Base-by-base conservation (phyloP, 1,140 invertebrate species). In the Hypsibius dujardini region DNA sequence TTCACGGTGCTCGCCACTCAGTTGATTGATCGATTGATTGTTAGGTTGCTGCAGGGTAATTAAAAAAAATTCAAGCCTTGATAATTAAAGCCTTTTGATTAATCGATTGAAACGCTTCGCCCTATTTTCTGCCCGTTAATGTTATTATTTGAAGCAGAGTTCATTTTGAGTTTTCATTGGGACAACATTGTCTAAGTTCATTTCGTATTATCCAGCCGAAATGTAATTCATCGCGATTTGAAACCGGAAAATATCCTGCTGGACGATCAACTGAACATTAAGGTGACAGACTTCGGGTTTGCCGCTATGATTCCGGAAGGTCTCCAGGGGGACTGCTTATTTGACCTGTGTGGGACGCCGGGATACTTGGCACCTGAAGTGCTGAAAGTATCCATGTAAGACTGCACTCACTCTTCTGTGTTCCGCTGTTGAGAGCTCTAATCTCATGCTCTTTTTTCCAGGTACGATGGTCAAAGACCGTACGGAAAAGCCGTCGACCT, bases 261-360 rank as follows among this genome's bases (percentile, higher is more conserved):
- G 40, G 95, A 98, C 81, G 83, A 98, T 78, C 88, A 92, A 81
- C 85, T 92, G 71, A 96, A 98, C 82, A 87, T 99, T 40, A 98
- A 98, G 80, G 87, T 99, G 73, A 97, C 94, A 1, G 96, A 99
- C 81, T 98, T 99, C 84, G 96, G 96, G 45, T 98, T 99, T 82
- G 95, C 96, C 14, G 45, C 71, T 72, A 71, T 73, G 72, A 71
- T 67, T 59, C 14, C 47, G 59, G 69, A 47, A 56, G 70, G 12
- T 28, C 67, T 47, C 47, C 56, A 45, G 28, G 40, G 7, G 50
- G 2, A 46, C 73, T 46, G 69, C 28, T 56, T 70, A 71, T 70
- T 59, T 93, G 95, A 98, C 80, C 82, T 98, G 70, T 97, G 93
- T 81, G 95, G 95, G 28, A 99, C 96, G 3, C 95, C 95, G 46